Evolutionary conservation across 2,113 vertebrate genomes (phyloP), one percentile per base, ranked within the genome.

Genomic region (Addax nasomaculatus): DNA sequence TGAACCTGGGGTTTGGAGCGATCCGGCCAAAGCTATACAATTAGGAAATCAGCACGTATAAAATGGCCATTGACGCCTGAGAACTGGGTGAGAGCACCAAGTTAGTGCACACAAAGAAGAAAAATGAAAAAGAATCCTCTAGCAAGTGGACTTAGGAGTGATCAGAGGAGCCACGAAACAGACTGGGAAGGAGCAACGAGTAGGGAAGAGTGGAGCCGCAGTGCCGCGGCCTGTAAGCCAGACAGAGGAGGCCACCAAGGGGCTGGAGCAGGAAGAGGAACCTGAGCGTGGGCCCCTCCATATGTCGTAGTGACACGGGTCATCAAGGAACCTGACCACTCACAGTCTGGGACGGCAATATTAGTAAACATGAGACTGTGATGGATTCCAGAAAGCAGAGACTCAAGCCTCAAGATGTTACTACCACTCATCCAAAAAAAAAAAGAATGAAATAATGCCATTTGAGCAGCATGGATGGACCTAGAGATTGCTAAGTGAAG

Each of bases 221-320:
- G 33, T n/a, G 13, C 57, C 15, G 16, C 53, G 5, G 39, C 55
- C 5, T 33, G 10, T 62, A n/a, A 87, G 39, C 33, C 47, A 76
- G 30, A 51, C 39, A 12, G 29, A 64, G 64, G 92, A 55, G 73
- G 47, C 13, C 33, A 39, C 27, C 33, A 47, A 87, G 45, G 4
- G 43, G 21, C 17, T 6, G 16, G 29, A 33, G 76, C 76, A 29
- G 76, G 29, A 49, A 19, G 29, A 49, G 45, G 78, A 30, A 4
- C 29, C 43, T 33, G 25, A 83, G 23, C 12, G 43, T 10, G 58
- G 88, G 53, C 25, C 73, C 39, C 11, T 83, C n/a, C 76, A 16
- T 11, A 16, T 0, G 2, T 11, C 2, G 0, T 36, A 36, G 73
- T 0, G 1, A 39, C 21, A 19, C 2, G 0, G 58, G 15, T 83